Base-by-base conservation (phyloP, 2,797 vertebrate species). In the Squalus acanthias region DNA sequence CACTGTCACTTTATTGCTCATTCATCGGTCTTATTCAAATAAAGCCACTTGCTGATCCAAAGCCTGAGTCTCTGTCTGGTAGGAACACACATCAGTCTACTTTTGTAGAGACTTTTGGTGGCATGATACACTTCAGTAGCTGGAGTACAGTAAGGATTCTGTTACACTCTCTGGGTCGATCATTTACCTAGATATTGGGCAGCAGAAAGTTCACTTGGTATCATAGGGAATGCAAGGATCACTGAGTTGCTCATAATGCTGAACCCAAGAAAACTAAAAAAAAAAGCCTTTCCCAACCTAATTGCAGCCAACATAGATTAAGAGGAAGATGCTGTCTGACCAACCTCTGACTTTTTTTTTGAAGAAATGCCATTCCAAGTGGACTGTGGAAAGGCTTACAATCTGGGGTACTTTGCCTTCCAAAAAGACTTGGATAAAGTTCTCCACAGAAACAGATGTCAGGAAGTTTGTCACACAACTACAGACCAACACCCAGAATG, bases 1-100 rank as follows among this genome's bases (percentile, higher is more conserved):
- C 60, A 92, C 33, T 67, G 91, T 93, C 91, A 93, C 63, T n/a
- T n/a, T 93, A 93, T 93, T 93, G 17, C n/a, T 93, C 63, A 93
- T 39, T 93, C 89, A 13, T 89, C 63, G 39, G 26, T 6, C 63
- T 39, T 22, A 24, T 67, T n/a, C 60, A 92, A 92, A 65, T 92
- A 92, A 65, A 92, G 22, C 33, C 17, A 39, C 13, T 67, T 20
- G 89, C 63, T 93, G 7, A 33, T n/a, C 91, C 63, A 93, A 93
- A 93, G 10, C 33, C 63, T 13, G 29, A 67, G 33, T 20, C 88
- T 60, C 88, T 60, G 60, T 17, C 63, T 93, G n/a, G 33, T 22
- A 93, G n/a, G 33, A 93, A n/a, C 15, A 93, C n/a, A 93, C 65
- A 33, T 33, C 60, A 93, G 39, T 93, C 17, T 39, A 22, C 29